Percentiles rank a stretch among this genome's conserved stretches.
These are phyloP conservation scores for Chironomus striatipennis DNA, from an alignment of 1,140 invertebrate species.

Conservation along the genomic window DNA sequence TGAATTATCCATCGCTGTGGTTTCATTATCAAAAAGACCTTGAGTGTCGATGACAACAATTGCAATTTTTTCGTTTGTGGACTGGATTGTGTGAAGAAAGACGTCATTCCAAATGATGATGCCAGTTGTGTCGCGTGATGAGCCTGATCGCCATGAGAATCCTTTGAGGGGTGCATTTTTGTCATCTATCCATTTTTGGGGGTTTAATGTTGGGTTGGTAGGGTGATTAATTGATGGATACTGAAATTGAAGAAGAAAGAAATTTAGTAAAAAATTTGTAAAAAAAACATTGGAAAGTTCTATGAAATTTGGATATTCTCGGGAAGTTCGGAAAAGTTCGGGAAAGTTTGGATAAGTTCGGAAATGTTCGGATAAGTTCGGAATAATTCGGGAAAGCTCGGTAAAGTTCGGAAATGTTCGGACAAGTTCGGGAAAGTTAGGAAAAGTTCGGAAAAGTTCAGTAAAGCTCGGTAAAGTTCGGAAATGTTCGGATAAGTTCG, in stretches of 20 bases:
- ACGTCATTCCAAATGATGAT: constrained; percentile 61
- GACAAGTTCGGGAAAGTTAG: too few relatives aligned
- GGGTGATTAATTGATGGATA: neutral
- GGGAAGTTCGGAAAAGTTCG: too few relatives aligned
- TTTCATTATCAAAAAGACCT: constrained; percentile 61
- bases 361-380: too few relatives aligned
- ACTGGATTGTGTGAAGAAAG: constrained; percentile 45
- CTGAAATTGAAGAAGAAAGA: neutral
- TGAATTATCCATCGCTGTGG: constrained; percentile 61
- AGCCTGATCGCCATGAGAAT: constrained; percentile 50
- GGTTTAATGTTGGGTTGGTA: neutral
- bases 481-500: too few relatives aligned
- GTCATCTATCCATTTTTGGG: constrained; percentile 42
- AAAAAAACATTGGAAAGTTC: too few relatives aligned
- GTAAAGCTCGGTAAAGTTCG: too few relatives aligned
- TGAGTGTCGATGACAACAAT: constrained; percentile 62
- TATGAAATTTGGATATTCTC: too few relatives aligned
- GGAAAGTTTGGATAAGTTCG: too few relatives aligned
- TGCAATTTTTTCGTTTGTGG: constrained; percentile 43
- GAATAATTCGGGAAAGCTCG: too few relatives aligned
- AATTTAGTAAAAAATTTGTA: too few relatives aligned
- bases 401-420: too few relatives aligned
- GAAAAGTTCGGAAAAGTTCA: too few relatives aligned
- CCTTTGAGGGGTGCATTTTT: constrained; percentile 38
- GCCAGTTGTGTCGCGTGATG: constrained; percentile 57